phyloP scores from a whole-genome alignment of 2,888 invertebrate genomes.

The Tetranychus piercei region DNA sequence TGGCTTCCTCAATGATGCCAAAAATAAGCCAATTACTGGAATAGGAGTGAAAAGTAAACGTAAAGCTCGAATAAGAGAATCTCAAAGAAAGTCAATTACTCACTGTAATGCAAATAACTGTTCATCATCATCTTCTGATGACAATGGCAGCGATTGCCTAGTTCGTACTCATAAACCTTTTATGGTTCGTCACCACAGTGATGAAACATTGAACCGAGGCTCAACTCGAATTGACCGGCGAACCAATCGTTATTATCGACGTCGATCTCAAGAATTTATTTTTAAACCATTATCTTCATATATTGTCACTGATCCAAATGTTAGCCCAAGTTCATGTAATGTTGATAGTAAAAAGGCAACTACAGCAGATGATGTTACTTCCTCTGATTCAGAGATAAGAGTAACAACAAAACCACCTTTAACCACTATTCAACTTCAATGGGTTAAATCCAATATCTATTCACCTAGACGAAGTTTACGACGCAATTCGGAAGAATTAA shows the following conservation, averaged over 20 bases:
- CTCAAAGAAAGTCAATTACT: no score
- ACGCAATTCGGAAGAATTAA: not conserved
- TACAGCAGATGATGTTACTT: not conserved
- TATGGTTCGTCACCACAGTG: no score
- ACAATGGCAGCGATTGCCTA: no score
- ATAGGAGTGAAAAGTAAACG: no score
- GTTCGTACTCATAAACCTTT: no score
- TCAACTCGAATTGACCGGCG: not conserved
- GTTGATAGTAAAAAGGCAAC: no score
- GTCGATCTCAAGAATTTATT: not conserved
- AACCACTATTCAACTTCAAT: not conserved
- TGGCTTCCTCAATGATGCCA: no score
- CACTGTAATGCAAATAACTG: no score
- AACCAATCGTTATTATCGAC: conserved; percentile 2
- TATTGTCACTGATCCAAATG: not conserved
- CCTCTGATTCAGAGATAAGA: not conserved
- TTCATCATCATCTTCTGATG: no score
- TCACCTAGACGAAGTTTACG: not conserved
- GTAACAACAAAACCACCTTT: not conserved
- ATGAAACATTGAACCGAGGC: no score
- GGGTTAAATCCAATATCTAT: not conserved
- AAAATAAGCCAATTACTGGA: no score
- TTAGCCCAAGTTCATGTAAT: not conserved
- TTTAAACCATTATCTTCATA: not conserved
- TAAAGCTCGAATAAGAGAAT: no score